These are phyloP conservation scores for Hippocampus abdominalis DNA, from an alignment of 2,113 vertebrate species.

Conservation along the genomic window DNA sequence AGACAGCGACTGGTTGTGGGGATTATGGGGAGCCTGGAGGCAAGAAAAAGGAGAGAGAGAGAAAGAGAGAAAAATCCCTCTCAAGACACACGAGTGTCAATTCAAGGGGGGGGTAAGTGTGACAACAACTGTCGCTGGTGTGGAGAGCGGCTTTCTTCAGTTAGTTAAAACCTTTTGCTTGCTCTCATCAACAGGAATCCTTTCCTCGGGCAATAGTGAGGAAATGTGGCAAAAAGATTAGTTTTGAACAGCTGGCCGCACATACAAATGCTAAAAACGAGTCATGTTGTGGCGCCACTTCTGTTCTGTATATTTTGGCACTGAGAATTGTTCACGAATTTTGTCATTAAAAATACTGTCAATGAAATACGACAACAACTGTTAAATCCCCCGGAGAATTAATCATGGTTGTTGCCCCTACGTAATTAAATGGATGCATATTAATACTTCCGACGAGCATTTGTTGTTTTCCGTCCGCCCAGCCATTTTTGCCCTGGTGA, in stretches of 20 bases:
- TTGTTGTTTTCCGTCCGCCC: too few relatives aligned
- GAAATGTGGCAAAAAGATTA: neutral
- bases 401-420: too few relatives aligned
- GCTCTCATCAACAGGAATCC: neutral
- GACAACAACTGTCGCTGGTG: constrained; percentile 3
- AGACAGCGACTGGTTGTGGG: constrained; percentile 12
- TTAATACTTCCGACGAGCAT: too few relatives aligned
- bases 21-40: neutral
- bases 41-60: neutral
- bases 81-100: neutral
- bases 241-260: neutral
- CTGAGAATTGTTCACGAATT: neutral
- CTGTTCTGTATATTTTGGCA: too few relatives aligned
- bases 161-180: constrained; percentile 11
- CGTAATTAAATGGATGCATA: too few relatives aligned
- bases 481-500: too few relatives aligned
- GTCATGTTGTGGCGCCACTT: too few relatives aligned
- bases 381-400: too few relatives aligned
- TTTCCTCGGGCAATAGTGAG: too few relatives aligned
- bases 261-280: too few relatives aligned
- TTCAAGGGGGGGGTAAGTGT: neutral
- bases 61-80: neutral
- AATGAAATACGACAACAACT: too few relatives aligned
- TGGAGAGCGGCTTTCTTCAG: constrained; percentile 10
- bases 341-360: too few relatives aligned